These are phyloP conservation scores for Metellina segmentata DNA, from an alignment of 2,888 invertebrate species.

Conservation along the genomic window DNA sequence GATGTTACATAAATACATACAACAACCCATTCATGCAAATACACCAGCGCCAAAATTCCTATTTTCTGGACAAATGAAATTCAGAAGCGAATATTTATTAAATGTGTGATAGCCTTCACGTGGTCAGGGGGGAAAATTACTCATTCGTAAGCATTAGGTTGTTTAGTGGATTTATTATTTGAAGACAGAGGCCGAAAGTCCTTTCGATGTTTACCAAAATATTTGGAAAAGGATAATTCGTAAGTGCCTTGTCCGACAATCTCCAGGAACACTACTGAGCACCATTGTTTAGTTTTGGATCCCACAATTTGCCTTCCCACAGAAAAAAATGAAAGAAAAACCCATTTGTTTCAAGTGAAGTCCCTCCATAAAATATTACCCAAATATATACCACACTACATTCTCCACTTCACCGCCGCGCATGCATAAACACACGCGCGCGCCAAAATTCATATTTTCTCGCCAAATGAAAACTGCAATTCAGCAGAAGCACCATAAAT, in stretches of 20 bases:
- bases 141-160: no score
- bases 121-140: no score
- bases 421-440: neutral
- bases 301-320: no score
- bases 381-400: neutral
- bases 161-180: no score
- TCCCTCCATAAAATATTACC: neutral
- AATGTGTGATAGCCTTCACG: no score
- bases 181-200: no score
- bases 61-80: slow-evolving; percentile 19
- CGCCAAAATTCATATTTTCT: slow-evolving; percentile 15
- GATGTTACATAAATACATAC: neutral
- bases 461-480: slow-evolving; percentile 17
- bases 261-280: no score
- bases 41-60: neutral
- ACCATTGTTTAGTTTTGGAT: no score
- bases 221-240: no score
- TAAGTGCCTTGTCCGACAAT: no score
- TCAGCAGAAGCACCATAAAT: neutral
- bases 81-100: neutral
- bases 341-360: neutral
- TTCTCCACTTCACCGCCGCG: neutral
- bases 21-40: neutral
- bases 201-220: no score
- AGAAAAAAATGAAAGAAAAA: no score